phyloP scores from a whole-genome alignment of 2,888 invertebrate genomes.

The Argyresthia albistria region DNA sequence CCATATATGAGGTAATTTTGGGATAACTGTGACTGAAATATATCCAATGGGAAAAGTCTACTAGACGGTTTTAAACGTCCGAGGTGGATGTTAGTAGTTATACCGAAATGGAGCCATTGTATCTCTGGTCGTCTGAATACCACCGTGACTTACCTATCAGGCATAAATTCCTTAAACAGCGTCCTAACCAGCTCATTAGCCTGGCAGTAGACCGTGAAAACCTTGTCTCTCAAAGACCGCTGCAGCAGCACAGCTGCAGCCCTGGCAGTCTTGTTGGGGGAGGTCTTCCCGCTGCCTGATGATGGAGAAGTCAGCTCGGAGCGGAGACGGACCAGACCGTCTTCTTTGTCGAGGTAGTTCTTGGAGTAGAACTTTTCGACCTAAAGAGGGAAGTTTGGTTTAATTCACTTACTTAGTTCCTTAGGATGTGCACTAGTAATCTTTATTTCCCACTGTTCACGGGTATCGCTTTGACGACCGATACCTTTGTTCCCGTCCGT shows the following conservation, averaged over 20 bases:
- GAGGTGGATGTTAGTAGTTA: no score
- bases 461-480: no score
- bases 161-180: slow-evolving; percentile 88
- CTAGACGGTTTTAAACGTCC: no score
- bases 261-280: slow-evolving; percentile 85
- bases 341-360: slow-evolving; percentile 91
- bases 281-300: slow-evolving; percentile 54
- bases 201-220: slow-evolving; percentile 88
- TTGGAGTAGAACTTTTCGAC: slow-evolving; percentile 93
- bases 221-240: slow-evolving; percentile 87
- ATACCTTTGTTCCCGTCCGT: no score
- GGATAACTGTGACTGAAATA: no score
- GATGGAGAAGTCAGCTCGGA: slow-evolving; percentile 53
- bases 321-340: slow-evolving; percentile 80
- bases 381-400: slow-evolving; percentile 36
- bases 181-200: slow-evolving; percentile 87
- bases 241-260: slow-evolving; percentile 86
- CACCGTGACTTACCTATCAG: slow-evolving; percentile 74
- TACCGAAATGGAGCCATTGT: not conserved
- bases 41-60: no score
- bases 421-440: no score
- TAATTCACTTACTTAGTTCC: no score
- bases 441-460: no score
- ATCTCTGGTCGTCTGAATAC: not conserved
- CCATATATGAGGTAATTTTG: no score